Evolutionary conservation across 2,113 vertebrate genomes (phyloP).

Genomic region (Bombycilla garrulus): DNA sequence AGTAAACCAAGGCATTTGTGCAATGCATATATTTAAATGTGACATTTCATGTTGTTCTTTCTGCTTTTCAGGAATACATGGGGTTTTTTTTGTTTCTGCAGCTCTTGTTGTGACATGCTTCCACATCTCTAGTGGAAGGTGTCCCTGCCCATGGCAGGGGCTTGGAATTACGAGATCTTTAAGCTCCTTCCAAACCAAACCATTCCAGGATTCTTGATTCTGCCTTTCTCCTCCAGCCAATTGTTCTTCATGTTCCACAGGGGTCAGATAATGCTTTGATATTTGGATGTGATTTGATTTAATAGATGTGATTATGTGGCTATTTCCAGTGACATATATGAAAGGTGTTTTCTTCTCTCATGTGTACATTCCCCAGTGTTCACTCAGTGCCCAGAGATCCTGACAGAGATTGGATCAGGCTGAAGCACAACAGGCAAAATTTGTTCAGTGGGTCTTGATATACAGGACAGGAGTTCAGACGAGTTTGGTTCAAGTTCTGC

Average conservation of each 20-base stretch:
- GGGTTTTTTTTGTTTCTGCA: background rate
- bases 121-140: background rate
- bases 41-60: background rate
- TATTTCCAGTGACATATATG: background rate
- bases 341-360: background rate
- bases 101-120: background rate
- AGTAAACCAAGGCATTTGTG: background rate
- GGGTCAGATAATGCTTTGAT: background rate
- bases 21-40: background rate
- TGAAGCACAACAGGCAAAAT: background rate
- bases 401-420: background rate
- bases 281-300: no score
- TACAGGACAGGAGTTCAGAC: background rate
- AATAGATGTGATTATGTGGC: background rate
- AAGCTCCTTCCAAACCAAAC: background rate
- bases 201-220: background rate
- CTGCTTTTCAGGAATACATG: background rate
- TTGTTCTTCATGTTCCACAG: background rate
- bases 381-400: background rate
- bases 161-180: background rate
- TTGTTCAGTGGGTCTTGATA: background rate
- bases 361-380: accelerated
- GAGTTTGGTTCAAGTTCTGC: background rate
- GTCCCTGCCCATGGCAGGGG: background rate
- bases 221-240: background rate